phyloP scores from a whole-genome alignment of 2,888 invertebrate species.

The Eilema sororculum region DNA sequence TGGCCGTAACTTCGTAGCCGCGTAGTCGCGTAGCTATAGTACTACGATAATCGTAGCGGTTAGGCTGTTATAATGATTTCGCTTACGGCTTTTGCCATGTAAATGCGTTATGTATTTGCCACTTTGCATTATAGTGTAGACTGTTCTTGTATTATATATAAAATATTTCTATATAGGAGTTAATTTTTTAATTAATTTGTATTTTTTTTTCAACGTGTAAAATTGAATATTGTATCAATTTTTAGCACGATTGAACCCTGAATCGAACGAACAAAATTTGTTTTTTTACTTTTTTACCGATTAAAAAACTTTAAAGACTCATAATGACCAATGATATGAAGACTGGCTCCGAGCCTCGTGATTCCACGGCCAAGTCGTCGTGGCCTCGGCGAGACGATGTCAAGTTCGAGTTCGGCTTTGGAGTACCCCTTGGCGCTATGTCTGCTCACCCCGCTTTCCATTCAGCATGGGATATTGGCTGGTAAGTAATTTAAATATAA shows the following conservation, averaged over 20 bases:
- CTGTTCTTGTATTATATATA: constrained; percentile 2
- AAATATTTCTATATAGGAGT: not conserved
- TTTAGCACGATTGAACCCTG: not conserved
- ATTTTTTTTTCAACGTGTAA: not conserved
- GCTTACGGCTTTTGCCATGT: constrained; percentile 16
- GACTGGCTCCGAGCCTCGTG: constrained; percentile 54
- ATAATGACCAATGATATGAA: constrained; percentile 75
- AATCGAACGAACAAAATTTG: not conserved
- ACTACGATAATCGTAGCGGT: constrained; percentile 49
- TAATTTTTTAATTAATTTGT: not conserved
- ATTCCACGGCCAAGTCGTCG: constrained; percentile 57
- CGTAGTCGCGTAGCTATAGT: constrained; percentile 56
- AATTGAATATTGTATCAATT: not conserved
- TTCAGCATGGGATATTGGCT: constrained; percentile 85
- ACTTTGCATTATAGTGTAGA: constrained; percentile 4
- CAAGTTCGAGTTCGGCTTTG: constrained; percentile 85
- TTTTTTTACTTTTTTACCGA: not conserved
- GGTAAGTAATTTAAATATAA: constrained; percentile 64
- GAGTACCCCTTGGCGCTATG: constrained; percentile 84
- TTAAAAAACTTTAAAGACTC: not conserved
- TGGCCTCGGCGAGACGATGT: constrained; percentile 81
- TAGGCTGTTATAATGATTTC: constrained; percentile 20
- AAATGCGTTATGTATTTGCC: constrained; percentile 32
- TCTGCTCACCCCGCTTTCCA: constrained; percentile 85
- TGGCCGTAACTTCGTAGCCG: constrained; percentile 60